Conservation (phyloP, 1,140 invertebrate genomes). For the Nasonia giraulti region DNA sequence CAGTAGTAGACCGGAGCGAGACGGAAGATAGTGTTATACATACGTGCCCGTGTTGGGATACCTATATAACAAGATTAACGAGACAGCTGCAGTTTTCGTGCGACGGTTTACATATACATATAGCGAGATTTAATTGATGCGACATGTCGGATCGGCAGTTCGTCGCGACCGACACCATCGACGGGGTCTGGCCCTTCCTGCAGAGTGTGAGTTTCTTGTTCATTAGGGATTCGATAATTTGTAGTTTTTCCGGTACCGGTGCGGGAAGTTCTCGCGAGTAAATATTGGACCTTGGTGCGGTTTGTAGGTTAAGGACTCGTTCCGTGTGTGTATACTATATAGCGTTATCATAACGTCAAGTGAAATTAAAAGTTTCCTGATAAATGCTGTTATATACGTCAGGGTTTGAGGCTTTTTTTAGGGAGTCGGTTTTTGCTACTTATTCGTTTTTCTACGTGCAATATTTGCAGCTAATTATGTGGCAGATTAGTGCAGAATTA, state of each 20-base stretch:
- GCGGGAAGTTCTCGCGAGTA: neutral
- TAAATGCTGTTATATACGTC: neutral
- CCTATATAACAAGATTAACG: neutral
- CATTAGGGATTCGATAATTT: neutral
- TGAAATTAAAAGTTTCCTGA: neutral
- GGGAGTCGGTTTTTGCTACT: neutral
- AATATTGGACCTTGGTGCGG: neutral
- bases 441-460: neutral
- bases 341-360: too few species aligned
- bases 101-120: neutral
- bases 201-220: slow-evolving; percentile 67
- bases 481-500: neutral
- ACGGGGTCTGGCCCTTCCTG: slow-evolving; percentile 69
- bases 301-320: slow-evolving; percentile 46
- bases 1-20: neutral
- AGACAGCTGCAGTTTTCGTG: neutral
- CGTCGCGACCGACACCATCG: slow-evolving; percentile 62
- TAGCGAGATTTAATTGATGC: neutral
- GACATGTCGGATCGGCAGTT: slow-evolving; percentile 57
- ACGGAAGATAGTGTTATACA: neutral
- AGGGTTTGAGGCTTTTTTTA: neutral
- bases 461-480: neutral
- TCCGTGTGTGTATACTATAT: neutral
- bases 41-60: neutral
- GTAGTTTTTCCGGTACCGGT: neutral